Percentiles rank a stretch among this genome's conserved stretches.
Conservation (phyloP, 35 echinoderm and acorn worm species). For the Lytechinus variegatus region DNA sequence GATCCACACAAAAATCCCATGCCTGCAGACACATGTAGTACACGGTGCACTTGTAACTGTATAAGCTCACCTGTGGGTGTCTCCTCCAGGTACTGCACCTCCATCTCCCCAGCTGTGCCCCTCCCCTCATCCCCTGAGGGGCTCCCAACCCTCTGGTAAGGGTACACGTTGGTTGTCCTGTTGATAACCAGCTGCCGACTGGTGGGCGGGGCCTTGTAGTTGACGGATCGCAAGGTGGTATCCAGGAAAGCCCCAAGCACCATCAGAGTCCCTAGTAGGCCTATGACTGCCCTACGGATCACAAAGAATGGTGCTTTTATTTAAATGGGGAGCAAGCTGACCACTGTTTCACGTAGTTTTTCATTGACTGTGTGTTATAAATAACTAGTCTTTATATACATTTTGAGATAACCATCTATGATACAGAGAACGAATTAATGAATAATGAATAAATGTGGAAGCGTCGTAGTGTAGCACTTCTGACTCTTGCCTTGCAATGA, state of each 20-base stretch:
- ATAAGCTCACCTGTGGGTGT: background rate
- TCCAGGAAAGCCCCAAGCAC: slow-evolving; percentile 23
- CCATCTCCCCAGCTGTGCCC: background rate
- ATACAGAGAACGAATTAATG: too few relatives aligned
- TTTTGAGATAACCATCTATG: too few relatives aligned
- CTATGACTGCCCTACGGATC: background rate
- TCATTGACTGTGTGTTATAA: too few relatives aligned
- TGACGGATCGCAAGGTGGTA: background rate
- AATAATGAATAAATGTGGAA: too few relatives aligned
- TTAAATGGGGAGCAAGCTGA: too few relatives aligned
- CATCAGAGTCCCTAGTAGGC: background rate
- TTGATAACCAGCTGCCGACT: background rate
- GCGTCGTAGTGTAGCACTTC: too few relatives aligned
- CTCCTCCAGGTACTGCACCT: background rate
- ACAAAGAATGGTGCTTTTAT: background rate
- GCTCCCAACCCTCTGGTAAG: background rate
- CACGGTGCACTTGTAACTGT: background rate
- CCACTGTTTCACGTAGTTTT: too few relatives aligned
- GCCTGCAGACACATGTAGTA: too few relatives aligned
- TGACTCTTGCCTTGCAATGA: too few relatives aligned
- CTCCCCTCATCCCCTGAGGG: background rate
- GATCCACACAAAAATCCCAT: too few relatives aligned
- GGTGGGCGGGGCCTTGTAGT: slow-evolving; percentile 34
- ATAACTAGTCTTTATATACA: too few relatives aligned
- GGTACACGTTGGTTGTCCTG: background rate